Base-by-base conservation (phyloP, 92 coral and sea anemone genomes). In the Parazoanthus swiftii region DNA sequence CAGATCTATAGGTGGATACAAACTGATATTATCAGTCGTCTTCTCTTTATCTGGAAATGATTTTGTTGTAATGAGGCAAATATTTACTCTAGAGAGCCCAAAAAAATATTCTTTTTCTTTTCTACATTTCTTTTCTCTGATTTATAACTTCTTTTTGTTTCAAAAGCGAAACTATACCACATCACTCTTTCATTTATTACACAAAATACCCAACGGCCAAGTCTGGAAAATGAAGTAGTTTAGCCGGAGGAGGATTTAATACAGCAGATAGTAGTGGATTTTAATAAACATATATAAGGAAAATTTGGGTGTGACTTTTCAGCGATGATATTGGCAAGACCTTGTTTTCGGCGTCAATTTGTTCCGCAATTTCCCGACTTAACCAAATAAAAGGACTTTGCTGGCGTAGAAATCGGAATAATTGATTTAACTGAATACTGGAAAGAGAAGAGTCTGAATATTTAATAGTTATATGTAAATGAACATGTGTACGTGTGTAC, bases 271-370 rank as follows among this genome's bases (percentile, higher is more conserved):
- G 59, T 20, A 2, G 59, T 54, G 20, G 59, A 54, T 54, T 54
- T 54, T 54, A 54, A 54, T 54, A 48, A 5, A 8, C 51, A 54
- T 54, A 20, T 63, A 23, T 23, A 23, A 0, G 26, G 7, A 63
- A 63, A 63, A 63, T 23, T 63, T 58, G 85, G 70, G 85, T 58
- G 71, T 80, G 68, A 80, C 68, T 25, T 80, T 29, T 7, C 6
- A 35, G 42, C 59, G 46, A 54, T 56, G 46, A 80, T 80, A 26
- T 80, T 29, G 73, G 38, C 81, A 44, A 1, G 58, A 80, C 18
- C 39, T 3, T 36, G 70, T 63, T 63, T 18, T 63, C 70, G 26
- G 70, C 70, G 26, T 23, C 25, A 63, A 63, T 63, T 63, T 21
- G 70, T 63, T 63, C 70, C 70, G 0, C 70, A 63, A 20, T 63